phyloP scores from a whole-genome alignment of 2,888 invertebrate species.

The Drosophila emarginata region DNA sequence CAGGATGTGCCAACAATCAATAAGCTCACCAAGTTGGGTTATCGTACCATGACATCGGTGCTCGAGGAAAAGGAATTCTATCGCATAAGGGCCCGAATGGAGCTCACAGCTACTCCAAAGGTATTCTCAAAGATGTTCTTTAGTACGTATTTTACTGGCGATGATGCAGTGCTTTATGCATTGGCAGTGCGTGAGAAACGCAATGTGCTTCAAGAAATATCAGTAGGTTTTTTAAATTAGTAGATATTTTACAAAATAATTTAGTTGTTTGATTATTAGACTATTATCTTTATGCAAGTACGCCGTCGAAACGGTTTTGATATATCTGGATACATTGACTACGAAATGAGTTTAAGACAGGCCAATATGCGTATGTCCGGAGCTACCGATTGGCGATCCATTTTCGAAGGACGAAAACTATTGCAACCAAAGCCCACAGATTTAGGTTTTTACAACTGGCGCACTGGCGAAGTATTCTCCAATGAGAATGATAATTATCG shows the following conservation, averaged over 20 bases:
- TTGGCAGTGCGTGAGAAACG: conserved; percentile 22
- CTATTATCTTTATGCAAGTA: conserved; percentile 47
- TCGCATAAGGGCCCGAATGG: not conserved
- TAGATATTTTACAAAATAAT: not conserved
- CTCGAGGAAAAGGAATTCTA: conserved; percentile 31
- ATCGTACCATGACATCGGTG: conserved; percentile 21
- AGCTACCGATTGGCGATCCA: conserved; percentile 31
- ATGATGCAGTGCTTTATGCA: conserved; percentile 24
- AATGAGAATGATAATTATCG: conserved; percentile 31
- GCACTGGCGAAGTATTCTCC: conserved; percentile 16
- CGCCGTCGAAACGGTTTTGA: conserved; percentile 42
- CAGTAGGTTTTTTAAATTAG: conserved; percentile 11
- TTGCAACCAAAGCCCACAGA: conserved; percentile 36
- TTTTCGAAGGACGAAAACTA: conserved; percentile 36
- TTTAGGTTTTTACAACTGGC: conserved; percentile 47
- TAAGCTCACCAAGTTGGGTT: conserved; percentile 29
- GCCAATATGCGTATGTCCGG: conserved; percentile 4
- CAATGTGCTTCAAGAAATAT: conserved; percentile 23
- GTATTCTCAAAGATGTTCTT: not conserved
- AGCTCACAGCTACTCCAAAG: conserved; percentile 11
- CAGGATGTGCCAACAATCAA: not conserved
- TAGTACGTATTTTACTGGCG: conserved; percentile 3
- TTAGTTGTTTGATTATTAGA: conserved; percentile 16
- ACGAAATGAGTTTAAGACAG: conserved; percentile 31
- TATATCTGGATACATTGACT: conserved; percentile 49